These are phyloP conservation scores for Acipenser transmontanus DNA, from an alignment of 2,797 vertebrate species.

Conservation along the genomic window DNA sequence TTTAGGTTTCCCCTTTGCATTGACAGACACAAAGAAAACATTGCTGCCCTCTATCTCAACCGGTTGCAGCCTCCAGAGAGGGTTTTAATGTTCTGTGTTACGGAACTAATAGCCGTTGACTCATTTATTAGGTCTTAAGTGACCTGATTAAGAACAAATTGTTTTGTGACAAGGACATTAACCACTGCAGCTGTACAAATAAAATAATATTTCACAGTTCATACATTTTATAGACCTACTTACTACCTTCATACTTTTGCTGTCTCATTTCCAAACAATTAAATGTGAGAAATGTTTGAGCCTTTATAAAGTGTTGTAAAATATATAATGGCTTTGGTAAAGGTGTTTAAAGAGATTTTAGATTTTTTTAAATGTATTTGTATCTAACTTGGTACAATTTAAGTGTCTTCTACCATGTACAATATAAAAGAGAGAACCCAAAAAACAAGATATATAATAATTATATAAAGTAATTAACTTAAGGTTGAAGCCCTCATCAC, in stretches of 20 bases:
- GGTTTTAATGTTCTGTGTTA: slow-evolving; percentile 20
- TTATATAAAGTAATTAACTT: no score
- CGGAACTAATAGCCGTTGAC: slow-evolving; percentile 22
- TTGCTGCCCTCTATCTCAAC: slow-evolving; percentile 51
- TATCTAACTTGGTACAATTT: no score
- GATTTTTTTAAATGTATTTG: no score
- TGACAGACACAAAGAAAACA: slow-evolving; percentile 49
- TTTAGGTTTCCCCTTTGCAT: slow-evolving; percentile 29
- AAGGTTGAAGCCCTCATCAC: no score
- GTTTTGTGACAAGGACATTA: slow-evolving; percentile 31
- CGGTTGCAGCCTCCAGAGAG: slow-evolving; percentile 19
- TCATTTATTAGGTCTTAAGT: slow-evolving; percentile 30
- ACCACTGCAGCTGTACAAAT: slow-evolving; percentile 26
- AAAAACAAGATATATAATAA: no score
- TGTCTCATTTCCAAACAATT: not conserved
- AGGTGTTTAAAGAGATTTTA: no score
- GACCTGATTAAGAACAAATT: slow-evolving; percentile 31
- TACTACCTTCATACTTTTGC: no score
- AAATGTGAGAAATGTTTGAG: slow-evolving; percentile 5
- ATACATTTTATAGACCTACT: slow-evolving; percentile 8
- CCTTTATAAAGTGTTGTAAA: not conserved
- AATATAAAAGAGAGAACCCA: no score
- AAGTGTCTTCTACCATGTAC: no score
- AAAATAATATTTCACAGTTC: slow-evolving; percentile 18
- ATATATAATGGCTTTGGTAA: no score